Base-by-base conservation (phyloP, 2,113 vertebrate species). In the Ornithorhynchus anatinus region DNA sequence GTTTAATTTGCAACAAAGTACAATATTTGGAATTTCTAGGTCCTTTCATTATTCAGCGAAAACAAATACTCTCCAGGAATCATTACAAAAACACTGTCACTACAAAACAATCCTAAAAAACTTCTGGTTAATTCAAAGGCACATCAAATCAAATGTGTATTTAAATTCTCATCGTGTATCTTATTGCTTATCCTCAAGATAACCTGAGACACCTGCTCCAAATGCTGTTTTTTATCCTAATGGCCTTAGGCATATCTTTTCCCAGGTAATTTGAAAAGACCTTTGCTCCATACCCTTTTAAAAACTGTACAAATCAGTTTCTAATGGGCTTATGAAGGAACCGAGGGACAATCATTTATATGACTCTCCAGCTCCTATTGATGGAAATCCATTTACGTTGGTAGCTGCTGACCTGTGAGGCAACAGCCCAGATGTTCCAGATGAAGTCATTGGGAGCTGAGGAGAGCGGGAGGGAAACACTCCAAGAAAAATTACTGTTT, bases 301-400 rank as follows among this genome's bases (percentile, higher is more conserved):
- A 74, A 45, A 69, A 45, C 56, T 44, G 78, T 48, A 61, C 70
- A 68, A 68, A 60, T 70, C 64, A 68, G 59, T 35, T 63, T 78
- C 73, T 71, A 80, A 69, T 54, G 77, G 84, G 67, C 75, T 56
- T 82, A 66, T 2, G 17, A 81, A 64, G 82, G 52, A 81, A 85
- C 72, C 3, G 59, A 87, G 71, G 67, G 72, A 69, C 45, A 85
- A 60, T 64, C 73, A 80, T 58, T 77, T 66, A 8, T 23, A 84
- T 50, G 73, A 43, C 72, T 86, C 59, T 83, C 72, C 75, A 81
- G 38, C 63, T 89, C 88, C 69, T 1, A 2, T 58, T 78, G 77
- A 65, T 82, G 80, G 84, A 88, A 89, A 84, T 72, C 59, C 44
- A 83, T 71, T 91, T 88, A 82, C 86, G 85, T 89, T 89, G 86